Evolutionary conservation across 92 coral and sea anemone genomes (phyloP).

Genomic region (Umimayanthus kanabou): DNA sequence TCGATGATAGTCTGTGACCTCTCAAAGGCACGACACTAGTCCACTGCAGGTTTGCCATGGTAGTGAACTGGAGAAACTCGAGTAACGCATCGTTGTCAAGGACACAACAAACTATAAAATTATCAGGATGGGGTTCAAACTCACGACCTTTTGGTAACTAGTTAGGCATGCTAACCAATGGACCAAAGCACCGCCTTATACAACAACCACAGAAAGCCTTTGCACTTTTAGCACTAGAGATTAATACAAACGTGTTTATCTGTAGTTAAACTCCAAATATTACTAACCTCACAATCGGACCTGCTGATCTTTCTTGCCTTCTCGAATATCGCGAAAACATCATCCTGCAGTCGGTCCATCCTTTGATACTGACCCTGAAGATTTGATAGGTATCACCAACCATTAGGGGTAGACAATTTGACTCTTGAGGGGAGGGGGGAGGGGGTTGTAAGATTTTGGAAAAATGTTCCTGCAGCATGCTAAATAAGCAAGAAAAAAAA

Average conservation of each 20-base stretch:
- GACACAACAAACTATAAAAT: too few relatives aligned
- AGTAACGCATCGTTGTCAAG: not conserved
- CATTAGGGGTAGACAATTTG: not conserved
- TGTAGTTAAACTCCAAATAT: not conserved
- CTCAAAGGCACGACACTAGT: not conserved
- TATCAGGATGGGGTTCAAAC: not conserved
- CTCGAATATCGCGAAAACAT: conserved; percentile 90
- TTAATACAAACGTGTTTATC: not conserved
- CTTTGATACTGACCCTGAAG: conserved; percentile 82
- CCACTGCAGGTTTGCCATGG: not conserved
- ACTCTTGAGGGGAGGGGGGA: too few relatives aligned
- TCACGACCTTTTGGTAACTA: not conserved
- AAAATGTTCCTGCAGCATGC: too few relatives aligned
- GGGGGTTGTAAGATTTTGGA: too few relatives aligned
- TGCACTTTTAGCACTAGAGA: not conserved
- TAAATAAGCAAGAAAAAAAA: too few relatives aligned
- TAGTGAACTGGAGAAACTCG: not conserved
- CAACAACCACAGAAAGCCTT: not conserved
- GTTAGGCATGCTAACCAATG: too few relatives aligned
- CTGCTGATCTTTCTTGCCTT: conserved; percentile 85
- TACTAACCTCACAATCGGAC: conserved; percentile 85
- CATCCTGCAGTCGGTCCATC: conserved; percentile 93
- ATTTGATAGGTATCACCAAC: not conserved
- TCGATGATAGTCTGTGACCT: not conserved
- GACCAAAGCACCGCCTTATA: too few relatives aligned